Evolutionary conservation across 1,140 invertebrate genomes (phyloP), one percentile per base, ranked within the genome.

Genomic region (Drosophila auraria): DNA sequence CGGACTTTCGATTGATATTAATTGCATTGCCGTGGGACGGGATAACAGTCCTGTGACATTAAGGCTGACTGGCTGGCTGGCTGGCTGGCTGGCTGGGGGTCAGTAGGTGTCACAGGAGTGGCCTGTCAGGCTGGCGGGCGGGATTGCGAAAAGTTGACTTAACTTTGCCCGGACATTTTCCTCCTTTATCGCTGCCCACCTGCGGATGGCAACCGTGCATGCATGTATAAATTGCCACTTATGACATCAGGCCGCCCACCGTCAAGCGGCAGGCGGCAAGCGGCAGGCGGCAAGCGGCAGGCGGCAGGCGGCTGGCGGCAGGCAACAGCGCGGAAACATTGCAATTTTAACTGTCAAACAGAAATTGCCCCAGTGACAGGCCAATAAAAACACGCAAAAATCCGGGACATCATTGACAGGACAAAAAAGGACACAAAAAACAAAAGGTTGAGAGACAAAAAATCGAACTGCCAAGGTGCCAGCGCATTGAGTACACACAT

Each of bases 1-100:
- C 68, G 57, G 70, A 63, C 78, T 73, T 74, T 77, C 83, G 73
- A 91, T 87, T 91, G 82, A 89, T 89, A 83, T 83, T 91, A 91
- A 91, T 89, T 91, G 87, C 73, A 57, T 49, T 59, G 68, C 70
- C 36, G 15, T 69, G 20, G 7, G 20, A 4, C 20, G 14, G 68
- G n/a, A 56, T 56, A 56, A 64, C 51, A 33, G 27, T 20, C 40
- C n/a, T 20, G n/a, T 23, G 56, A 20, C 56, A 36, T 36, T 36
- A 9, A 36, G 33, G 33, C 33, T 36, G 33, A 9, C 30, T 33
- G 30, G 0, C 30, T 2, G 30, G 1, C 7, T 33, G 30, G 0
- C 30, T 33, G 8, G 0, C 27, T 30, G 33, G 33, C 33, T 9
- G 38, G 6, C 38, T 11, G 17, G 36, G 49, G 30, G 30, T 23